Base-by-base conservation (phyloP, 2,113 vertebrate genomes). In the Cisticola juncidis region DNA sequence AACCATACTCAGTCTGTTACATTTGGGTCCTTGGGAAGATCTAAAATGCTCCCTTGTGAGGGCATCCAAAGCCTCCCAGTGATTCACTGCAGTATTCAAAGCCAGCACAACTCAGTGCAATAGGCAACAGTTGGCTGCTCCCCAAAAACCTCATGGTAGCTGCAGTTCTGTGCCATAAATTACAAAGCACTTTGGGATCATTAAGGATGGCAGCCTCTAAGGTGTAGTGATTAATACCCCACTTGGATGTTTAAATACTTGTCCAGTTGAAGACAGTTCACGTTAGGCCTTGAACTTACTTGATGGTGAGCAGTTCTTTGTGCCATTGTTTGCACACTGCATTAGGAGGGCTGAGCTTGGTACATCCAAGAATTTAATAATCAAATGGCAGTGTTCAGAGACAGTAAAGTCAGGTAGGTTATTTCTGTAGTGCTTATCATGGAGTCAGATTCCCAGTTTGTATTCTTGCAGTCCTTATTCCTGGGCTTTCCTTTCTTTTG, bases 111-210 rank as follows among this genome's bases (percentile, higher is more conserved):
- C 5, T 0, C 13, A 38, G 62, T 42, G 74, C 3, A 48, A 66
- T 62, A 44, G 84, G 91, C 88, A 92, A 76, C 91, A 92, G 76
- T 28, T 94, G 95, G 94, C 94, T 91, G 69, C 89, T 50, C 8
- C 89, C 86, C 95, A 92, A 22, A 53, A 76, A 19, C 77, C 48
- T 68, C 86, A 5, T 53, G 80, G 77, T 53, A 91, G 69, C 86
- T 91, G 65, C 80, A 81, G 22, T 72, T 81, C 65, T 35, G 6
- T 89, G 86, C 81, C 65, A 57, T 89, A 79, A 94, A 84, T 94
- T 77, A 70, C 92, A 74, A 50, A 81, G 86, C 80, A 81, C 92
- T 95, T 62, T 35, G 61, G 50, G 53, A 48, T 88, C 81, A 73
- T 95, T 92, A 83, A 81, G 76, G 82, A 45, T 83, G 51, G 53